A percentile compares a stretch with the other conserved stretches of the same genome.
Evolutionary conservation across 2,888 invertebrate species (phyloP).

Genomic region (Elmis aenea): DNA sequence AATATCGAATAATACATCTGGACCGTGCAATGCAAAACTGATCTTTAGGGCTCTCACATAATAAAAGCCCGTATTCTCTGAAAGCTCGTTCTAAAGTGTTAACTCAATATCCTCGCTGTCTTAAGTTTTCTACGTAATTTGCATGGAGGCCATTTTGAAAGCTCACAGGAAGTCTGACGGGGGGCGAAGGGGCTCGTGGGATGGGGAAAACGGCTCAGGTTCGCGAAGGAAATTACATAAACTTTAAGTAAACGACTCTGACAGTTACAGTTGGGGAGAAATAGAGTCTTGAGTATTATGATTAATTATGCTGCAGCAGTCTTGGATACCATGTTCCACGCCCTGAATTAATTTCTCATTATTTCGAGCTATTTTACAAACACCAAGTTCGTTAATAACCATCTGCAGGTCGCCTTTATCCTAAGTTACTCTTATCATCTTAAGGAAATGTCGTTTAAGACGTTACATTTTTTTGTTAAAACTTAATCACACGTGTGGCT

Average conservation of each 20-base stretch:
- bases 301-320: conserved; percentile 45
- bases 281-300: conserved; percentile 38
- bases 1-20: conserved; percentile 14
- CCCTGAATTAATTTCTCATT: too few species aligned
- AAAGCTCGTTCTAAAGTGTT: conserved; percentile 33
- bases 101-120: conserved; percentile 48
- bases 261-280: conserved; percentile 36
- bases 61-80: conserved; percentile 20
- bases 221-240: conserved; percentile 46
- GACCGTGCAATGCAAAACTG: conserved; percentile 11
- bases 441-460: too few species aligned
- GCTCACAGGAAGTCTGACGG: conserved; percentile 31
- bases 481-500: too few species aligned
- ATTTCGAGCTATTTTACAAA: too few species aligned
- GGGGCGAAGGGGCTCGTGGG: conserved; percentile 19
- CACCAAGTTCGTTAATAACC: too few species aligned
- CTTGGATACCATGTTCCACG: too few species aligned
- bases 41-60: conserved; percentile 13
- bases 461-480: too few species aligned
- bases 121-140: conserved; percentile 49
- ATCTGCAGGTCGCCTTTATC: too few species aligned
- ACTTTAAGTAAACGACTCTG: conserved; percentile 46
- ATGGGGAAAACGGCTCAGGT: conserved; percentile 30
- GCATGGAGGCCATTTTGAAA: conserved; percentile 49
- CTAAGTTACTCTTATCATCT: too few species aligned